These are phyloP conservation scores for Drosophila erecta DNA, from an alignment of 1,140 invertebrate genomes.

Conservation along the genomic window DNA sequence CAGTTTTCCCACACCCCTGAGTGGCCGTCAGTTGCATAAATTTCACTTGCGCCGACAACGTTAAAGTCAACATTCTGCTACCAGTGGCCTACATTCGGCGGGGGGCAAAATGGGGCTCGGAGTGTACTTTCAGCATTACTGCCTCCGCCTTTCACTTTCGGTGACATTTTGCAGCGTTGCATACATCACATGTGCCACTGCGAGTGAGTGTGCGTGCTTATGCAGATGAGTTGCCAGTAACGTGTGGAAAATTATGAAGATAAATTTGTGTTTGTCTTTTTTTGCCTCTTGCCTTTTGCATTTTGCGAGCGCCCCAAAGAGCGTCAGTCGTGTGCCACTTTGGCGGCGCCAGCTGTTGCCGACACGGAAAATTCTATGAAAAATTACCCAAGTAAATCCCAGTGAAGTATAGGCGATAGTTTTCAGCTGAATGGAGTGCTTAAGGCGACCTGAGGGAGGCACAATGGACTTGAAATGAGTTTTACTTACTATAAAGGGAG, in stretches of 20 bases:
- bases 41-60: conserved; percentile 74
- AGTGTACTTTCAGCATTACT: conserved; percentile 65
- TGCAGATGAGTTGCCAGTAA: conserved; percentile 78
- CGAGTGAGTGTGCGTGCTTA: conserved; percentile 53
- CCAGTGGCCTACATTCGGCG: conserved; percentile 71
- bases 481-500: neutral
- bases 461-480: neutral
- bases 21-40: conserved; percentile 77
- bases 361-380: conserved; percentile 62
- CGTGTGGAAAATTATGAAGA: conserved; percentile 79
- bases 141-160: conserved; percentile 74
- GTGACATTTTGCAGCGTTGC: conserved; percentile 70
- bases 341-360: conserved; percentile 59
- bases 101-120: conserved; percentile 7
- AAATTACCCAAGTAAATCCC: conserved; percentile 60
- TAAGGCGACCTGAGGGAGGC: conserved; percentile 8
- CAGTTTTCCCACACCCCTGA: neutral
- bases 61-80: conserved; percentile 80
- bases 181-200: conserved; percentile 39
- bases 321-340: conserved; percentile 60
- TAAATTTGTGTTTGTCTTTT: conserved; percentile 71
- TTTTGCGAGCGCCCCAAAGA: conserved; percentile 44
- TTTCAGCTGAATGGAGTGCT: conserved; percentile 19
- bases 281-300: conserved; percentile 39
- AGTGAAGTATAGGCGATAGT: conserved; percentile 47